Conservation (phyloP, 2,797 vertebrate genomes). For the Pseudochaenichthys georgianus region DNA sequence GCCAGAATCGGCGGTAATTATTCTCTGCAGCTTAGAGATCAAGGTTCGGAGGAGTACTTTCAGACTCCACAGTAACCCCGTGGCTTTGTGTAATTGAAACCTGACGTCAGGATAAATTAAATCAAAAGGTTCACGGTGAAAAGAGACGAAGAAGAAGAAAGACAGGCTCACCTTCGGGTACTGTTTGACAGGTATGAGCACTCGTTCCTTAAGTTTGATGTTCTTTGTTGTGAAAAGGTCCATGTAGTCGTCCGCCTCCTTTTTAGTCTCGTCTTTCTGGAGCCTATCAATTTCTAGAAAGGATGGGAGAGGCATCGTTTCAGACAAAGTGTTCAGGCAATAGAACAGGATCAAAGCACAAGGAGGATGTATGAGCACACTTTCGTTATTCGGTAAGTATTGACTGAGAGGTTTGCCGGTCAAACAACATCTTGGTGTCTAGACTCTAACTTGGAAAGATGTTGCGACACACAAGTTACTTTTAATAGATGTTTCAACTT, state of each 20-base stretch:
- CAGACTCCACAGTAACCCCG: constrained; percentile 57
- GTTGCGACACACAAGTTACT: background rate
- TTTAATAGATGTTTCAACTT: background rate
- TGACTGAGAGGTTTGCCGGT: background rate
- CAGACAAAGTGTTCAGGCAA: constrained; percentile 29
- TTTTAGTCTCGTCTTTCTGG: constrained; percentile 95
- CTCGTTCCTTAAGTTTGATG: constrained; percentile 97
- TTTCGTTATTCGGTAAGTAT: background rate
- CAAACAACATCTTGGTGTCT: background rate
- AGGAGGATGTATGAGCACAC: background rate
- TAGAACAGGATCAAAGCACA: background rate
- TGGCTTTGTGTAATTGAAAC: constrained; percentile 72
- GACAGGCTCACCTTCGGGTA: constrained; percentile 93
- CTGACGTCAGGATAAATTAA: constrained; percentile 63
- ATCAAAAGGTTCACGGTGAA: constrained; percentile 30
- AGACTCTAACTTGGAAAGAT: background rate
- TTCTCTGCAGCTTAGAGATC: constrained; percentile 57
- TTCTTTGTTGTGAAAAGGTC: constrained; percentile 98
- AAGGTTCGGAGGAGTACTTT: constrained; percentile 64
- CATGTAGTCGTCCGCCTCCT: constrained; percentile 94
- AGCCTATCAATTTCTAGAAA: constrained; percentile 94
- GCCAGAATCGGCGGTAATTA: constrained; percentile 58
- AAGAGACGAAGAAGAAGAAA: background rate
- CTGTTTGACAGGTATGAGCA: constrained; percentile 97
- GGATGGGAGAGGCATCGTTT: constrained; percentile 46